Evolutionary conservation across 2,113 vertebrate genomes (phyloP).

Genomic region (Mellivora capensis): DNA sequence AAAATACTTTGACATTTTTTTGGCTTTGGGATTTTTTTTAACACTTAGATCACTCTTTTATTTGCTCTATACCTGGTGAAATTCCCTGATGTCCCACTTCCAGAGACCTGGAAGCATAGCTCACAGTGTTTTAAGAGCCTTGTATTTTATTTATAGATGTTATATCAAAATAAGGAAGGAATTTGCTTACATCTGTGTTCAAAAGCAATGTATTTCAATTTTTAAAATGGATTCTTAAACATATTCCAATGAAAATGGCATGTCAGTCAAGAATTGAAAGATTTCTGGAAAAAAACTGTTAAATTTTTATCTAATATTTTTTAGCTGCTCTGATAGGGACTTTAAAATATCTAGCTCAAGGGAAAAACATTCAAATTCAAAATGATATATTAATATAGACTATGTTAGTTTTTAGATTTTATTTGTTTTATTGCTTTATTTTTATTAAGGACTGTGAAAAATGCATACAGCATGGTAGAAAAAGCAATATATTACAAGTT

Average conservation of each 20-base stretch:
- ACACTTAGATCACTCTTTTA: not conserved
- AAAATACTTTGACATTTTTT: not conserved
- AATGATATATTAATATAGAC: not conserved
- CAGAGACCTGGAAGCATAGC: not conserved
- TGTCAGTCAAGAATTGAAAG: not conserved
- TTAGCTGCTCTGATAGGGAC: not conserved
- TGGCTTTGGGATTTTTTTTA: not conserved
- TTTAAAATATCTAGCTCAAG: not conserved
- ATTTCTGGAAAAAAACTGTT: not conserved
- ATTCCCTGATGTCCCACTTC: not conserved
- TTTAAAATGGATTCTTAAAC: not conserved
- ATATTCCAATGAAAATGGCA: not conserved
- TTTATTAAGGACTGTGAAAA: not conserved
- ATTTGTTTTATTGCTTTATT: not conserved
- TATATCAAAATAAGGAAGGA: not conserved
- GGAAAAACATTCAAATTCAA: not conserved
- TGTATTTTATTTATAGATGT: not conserved
- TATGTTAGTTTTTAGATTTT: not conserved
- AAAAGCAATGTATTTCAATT: not conserved
- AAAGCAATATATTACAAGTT: not conserved
- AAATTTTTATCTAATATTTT: not conserved
- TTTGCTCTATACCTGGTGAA: not conserved
- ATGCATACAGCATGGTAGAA: not conserved
- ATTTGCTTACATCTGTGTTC: not conserved
- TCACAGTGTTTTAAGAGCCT: not conserved